phyloP scores from a whole-genome alignment of 1,140 invertebrate genomes.

The Eufriesea mexicana region DNA sequence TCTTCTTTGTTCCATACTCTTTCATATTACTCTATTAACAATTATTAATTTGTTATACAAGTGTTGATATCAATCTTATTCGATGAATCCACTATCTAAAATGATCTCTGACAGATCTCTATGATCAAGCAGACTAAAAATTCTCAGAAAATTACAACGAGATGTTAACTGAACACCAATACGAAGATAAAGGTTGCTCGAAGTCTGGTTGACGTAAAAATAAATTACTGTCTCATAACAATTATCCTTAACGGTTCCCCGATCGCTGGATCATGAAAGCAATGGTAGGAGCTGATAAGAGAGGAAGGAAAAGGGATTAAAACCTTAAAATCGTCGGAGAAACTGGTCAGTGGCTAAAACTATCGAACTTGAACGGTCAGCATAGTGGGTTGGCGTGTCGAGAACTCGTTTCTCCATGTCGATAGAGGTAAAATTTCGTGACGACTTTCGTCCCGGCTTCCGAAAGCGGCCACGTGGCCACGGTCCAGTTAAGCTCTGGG shows the following conservation, averaged over 20 bases:
- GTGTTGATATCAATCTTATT: no score
- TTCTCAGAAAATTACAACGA: no score
- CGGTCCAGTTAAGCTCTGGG: constrained; percentile 54
- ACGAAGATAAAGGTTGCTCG: no score
- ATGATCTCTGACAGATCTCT: no score
- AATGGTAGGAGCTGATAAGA: neutral
- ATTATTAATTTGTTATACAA: no score
- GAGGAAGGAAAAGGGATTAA: neutral
- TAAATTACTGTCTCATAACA: neutral
- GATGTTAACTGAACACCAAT: no score
- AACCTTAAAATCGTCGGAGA: neutral
- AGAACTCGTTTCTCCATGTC: constrained; percentile 31
- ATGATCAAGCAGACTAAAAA: no score
- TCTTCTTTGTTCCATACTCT: no score
- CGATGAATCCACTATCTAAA: no score
- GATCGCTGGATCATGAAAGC: neutral
- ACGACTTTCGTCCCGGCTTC: constrained; percentile 43
- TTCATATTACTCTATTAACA: no score
- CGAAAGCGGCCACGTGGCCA: constrained; percentile 39
- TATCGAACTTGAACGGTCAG: neutral
- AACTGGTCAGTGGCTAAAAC: neutral
- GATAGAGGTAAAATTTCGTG: constrained; percentile 49
- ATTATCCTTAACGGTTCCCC: neutral
- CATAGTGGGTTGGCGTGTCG: neutral
- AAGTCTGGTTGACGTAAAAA: no score